These are phyloP conservation scores for Caenorhabditis macrosperma DNA, from an alignment of 2,888 invertebrate genomes.

Conservation along the genomic window DNA sequence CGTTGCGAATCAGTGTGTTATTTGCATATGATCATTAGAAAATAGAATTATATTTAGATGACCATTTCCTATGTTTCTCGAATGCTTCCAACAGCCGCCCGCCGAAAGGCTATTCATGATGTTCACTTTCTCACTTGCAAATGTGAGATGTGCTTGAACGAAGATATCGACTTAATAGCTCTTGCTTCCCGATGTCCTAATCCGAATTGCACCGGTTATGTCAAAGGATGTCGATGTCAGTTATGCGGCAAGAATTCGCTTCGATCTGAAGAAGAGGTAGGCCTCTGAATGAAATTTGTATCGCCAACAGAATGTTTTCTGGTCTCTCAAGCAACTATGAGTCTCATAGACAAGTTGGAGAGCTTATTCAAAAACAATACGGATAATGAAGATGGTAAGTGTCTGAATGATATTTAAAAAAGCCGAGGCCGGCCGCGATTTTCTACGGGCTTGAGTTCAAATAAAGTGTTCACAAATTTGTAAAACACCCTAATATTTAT, in stretches of 20 bases:
- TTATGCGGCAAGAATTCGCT: neutral
- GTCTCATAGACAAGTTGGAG: constrained; percentile 29
- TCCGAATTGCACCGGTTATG: constrained; percentile 10
- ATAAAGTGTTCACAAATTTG: too few relatives aligned
- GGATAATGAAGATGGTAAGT: too few relatives aligned
- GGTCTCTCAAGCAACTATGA: constrained; percentile 2
- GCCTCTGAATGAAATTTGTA: neutral
- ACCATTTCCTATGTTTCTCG: constrained; percentile 53
- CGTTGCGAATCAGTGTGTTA: constrained; percentile 14
- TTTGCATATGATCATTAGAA: constrained; percentile 49
- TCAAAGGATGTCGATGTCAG: neutral
- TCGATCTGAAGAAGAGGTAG: neutral
- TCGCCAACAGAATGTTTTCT: neutral
- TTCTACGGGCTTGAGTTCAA: too few relatives aligned
- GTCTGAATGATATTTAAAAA: too few relatives aligned
- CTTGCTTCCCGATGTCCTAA: constrained; percentile 14
- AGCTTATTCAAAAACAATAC: constrained; percentile 15
- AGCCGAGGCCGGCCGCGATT: too few relatives aligned
- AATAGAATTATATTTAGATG: constrained; percentile 22
- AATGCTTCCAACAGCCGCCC: constrained; percentile 46
- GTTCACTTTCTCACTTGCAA: constrained; percentile 49
- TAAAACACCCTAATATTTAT: too few relatives aligned
- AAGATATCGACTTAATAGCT: constrained; percentile 34
- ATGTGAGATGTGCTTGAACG: constrained; percentile 40
- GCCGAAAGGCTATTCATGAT: constrained; percentile 17